Evolutionary conservation across 2,797 vertebrate genomes (phyloP).

Genomic region (Dermochelys coriacea): DNA sequence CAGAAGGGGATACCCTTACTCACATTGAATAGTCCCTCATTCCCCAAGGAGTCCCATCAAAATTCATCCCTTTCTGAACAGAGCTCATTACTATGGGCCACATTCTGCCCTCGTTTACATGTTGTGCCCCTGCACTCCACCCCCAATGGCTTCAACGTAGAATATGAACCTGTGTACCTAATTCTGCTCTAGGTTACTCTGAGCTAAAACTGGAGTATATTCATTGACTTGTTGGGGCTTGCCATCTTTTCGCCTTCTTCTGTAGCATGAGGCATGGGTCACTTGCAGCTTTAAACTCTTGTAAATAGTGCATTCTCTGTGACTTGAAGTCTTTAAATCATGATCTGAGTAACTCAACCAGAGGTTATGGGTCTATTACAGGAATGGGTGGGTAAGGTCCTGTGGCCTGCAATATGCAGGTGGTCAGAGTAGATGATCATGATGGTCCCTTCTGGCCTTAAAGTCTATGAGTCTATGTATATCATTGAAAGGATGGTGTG

Average conservation of each 20-base stretch:
- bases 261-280: not conserved
- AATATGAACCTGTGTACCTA: rapidly evolving
- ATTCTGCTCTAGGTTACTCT: rapidly evolving
- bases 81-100: not conserved
- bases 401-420: not conserved
- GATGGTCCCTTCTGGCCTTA: not conserved
- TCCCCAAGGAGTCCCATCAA: not conserved
- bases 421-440: not conserved
- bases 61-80: not conserved
- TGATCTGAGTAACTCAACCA: not conserved
- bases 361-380: not conserved
- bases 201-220: rapidly evolving
- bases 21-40: not conserved
- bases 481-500: not conserved
- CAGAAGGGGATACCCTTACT: not conserved
- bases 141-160: not conserved
- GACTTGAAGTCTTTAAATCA: not conserved
- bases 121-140: rapidly evolving
- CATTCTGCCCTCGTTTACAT: not conserved
- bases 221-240: not conserved
- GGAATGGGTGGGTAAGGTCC: not conserved
- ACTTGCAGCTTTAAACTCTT: not conserved
- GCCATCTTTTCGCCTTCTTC: not conserved
- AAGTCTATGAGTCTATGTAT: not conserved
- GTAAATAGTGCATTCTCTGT: not conserved